phyloP scores from a whole-genome alignment of 2,888 invertebrate species.

The Lacanobia wlatinum region DNA sequence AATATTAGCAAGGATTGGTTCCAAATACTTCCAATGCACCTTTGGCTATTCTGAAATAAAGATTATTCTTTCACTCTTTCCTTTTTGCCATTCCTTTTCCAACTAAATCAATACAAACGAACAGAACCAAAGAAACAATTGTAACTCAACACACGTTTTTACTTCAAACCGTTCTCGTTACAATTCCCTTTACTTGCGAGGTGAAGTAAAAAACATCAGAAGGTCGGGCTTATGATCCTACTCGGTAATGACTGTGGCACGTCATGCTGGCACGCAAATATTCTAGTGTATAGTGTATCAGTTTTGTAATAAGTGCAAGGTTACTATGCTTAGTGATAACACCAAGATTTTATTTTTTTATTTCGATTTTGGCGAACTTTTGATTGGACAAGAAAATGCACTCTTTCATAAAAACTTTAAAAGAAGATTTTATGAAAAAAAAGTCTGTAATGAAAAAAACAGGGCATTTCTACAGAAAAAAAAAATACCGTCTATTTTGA shows the following conservation, averaged over 20 bases:
- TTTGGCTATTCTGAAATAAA: background rate
- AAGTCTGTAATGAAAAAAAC: background rate
- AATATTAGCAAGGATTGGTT: too few species aligned
- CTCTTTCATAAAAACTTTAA: background rate
- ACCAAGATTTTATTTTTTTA: conserved; percentile 38
- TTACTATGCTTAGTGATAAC: conserved; percentile 63
- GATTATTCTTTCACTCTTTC: background rate
- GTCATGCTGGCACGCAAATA: conserved; percentile 70
- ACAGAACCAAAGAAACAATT: conserved; percentile 6
- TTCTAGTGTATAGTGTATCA: conserved; percentile 58
- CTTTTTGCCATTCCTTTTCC: background rate
- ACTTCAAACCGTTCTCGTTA: conserved; percentile 49
- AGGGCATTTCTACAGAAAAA: too few species aligned
- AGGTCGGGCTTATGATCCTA: conserved; percentile 73
- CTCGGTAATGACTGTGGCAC: conserved; percentile 73
- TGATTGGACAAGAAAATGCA: background rate
- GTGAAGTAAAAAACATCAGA: conserved; percentile 63
- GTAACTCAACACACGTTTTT: conserved; percentile 46
- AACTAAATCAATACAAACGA: background rate
- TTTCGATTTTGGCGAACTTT: background rate
- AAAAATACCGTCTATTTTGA: too few species aligned
- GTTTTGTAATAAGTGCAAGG: conserved; percentile 71
- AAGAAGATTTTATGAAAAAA: background rate
- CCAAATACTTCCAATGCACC: too few species aligned
- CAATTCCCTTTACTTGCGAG: conserved; percentile 62